phyloP scores from a whole-genome alignment of 1,140 invertebrate species.

The Radopholus similis region DNA sequence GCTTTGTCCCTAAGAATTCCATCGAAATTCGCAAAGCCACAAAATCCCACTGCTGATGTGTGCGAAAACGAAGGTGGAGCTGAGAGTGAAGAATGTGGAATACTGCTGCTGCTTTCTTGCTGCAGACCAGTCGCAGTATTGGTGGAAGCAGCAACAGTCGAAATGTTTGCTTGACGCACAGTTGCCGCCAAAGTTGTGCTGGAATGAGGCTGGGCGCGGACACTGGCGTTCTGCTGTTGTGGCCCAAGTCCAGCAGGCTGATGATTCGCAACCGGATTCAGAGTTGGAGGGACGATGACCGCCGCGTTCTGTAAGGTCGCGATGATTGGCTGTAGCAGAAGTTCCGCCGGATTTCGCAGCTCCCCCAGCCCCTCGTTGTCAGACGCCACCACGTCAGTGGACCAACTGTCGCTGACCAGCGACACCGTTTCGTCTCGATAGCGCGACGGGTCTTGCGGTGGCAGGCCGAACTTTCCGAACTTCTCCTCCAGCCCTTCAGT shows the following conservation, averaged over 20 bases:
- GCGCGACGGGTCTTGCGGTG: constrained; percentile 41
- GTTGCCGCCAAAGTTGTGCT: neutral
- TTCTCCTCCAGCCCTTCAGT: constrained; percentile 86
- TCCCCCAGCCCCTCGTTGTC: neutral
- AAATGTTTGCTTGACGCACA: neutral
- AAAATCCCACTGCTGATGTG: too few relatives aligned
- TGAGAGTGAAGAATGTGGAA: too few relatives aligned
- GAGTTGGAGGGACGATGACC: too few relatives aligned
- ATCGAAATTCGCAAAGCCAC: too few relatives aligned
- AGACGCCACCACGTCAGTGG: constrained; percentile 77
- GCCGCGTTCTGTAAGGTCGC: too few relatives aligned
- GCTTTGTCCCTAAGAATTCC: neutral
- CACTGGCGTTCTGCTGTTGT: neutral
- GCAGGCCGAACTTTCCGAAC: constrained; percentile 95
- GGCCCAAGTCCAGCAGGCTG: too few relatives aligned
- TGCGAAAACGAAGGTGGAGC: too few relatives aligned
- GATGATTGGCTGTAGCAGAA: too few relatives aligned
- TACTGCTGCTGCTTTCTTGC: too few relatives aligned
- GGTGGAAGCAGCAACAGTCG: neutral
- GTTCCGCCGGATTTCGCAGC: too few relatives aligned
- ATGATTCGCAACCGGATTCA: too few relatives aligned
- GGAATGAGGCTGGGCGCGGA: neutral
- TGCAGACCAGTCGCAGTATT: too few relatives aligned
- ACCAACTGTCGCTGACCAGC: constrained; percentile 79
- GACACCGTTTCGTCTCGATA: constrained; percentile 57